A percentile compares a stretch with the other conserved stretches of the same genome.
Evolutionary conservation across 2,113 vertebrate species (phyloP).

Genomic region (Tringa solitaria): DNA sequence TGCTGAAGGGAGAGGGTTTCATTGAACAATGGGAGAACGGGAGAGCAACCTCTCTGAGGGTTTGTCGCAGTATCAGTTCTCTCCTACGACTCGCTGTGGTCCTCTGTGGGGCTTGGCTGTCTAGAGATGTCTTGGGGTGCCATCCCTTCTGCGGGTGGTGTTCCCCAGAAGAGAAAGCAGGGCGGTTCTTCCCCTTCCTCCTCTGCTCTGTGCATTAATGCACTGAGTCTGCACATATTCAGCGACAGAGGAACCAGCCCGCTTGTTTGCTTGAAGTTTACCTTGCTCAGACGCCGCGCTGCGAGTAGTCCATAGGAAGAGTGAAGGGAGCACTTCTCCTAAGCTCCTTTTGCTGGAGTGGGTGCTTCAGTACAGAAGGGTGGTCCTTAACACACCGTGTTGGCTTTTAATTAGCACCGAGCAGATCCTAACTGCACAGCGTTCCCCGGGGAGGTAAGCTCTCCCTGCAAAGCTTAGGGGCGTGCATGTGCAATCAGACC

Average conservation of each 20-base stretch:
- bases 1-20: background rate
- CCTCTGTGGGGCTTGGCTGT: background rate
- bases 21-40: background rate
- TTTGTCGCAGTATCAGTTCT: background rate
- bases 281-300: background rate
- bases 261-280: background rate
- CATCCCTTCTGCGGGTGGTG: background rate
- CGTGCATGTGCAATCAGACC: fast-evolving
- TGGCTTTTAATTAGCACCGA: background rate
- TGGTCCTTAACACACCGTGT: background rate
- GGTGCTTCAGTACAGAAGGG: background rate
- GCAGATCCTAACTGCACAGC: background rate
- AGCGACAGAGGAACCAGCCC: background rate
- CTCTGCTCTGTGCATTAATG: background rate
- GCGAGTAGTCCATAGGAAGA: background rate
- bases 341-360: background rate
- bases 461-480: background rate
- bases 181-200: background rate
- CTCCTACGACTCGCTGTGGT: background rate
- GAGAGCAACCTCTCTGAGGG: background rate
- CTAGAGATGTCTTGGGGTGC: background rate
- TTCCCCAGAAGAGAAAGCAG: background rate
- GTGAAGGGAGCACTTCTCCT: background rate
- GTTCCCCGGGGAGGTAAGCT: background rate
- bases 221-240: fast-evolving